Conservation (phyloP, 2,888 invertebrate genomes). For the Andrena chrysosceles region DNA sequence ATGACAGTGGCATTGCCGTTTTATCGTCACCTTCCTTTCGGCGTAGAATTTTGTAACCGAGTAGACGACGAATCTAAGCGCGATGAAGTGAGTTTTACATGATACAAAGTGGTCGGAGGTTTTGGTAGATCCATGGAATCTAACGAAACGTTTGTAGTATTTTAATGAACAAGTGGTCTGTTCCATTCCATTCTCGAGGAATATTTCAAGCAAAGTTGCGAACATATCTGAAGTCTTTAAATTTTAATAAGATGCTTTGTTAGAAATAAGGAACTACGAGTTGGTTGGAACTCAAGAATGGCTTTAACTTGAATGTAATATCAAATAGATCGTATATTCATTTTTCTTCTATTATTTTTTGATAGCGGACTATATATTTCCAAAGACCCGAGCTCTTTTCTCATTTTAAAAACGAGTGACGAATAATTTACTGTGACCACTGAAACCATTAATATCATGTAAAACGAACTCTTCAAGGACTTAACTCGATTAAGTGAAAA, state of each 20-base stretch:
- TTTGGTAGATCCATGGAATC: not conserved
- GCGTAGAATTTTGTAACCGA: not conserved
- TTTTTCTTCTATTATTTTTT: not conserved
- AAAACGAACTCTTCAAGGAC: constrained; percentile 29
- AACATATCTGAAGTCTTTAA: constrained; percentile 12
- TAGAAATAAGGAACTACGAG: not conserved
- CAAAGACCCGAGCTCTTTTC: no score
- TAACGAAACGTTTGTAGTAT: not conserved
- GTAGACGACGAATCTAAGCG: not conserved
- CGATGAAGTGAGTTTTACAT: constrained; percentile 32
- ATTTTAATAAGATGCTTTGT: not conserved
- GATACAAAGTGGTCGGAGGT: constrained; percentile 1
- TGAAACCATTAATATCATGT: constrained; percentile 7
- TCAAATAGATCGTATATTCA: not conserved
- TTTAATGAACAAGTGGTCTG: not conserved
- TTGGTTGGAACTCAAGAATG: not conserved
- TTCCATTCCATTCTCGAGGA: not conserved
- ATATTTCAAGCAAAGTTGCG: not conserved
- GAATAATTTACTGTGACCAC: not conserved
- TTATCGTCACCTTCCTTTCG: not conserved
- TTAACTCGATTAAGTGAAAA: not conserved
- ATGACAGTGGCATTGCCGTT: constrained; percentile 31
- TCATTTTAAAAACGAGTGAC: not conserved
- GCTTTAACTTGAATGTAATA: not conserved
- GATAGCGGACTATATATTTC: no score